A percentile compares a stretch with the other conserved stretches of the same genome.
Conservation (phyloP, 2,888 invertebrate species). For the Marronus borbonicus region DNA sequence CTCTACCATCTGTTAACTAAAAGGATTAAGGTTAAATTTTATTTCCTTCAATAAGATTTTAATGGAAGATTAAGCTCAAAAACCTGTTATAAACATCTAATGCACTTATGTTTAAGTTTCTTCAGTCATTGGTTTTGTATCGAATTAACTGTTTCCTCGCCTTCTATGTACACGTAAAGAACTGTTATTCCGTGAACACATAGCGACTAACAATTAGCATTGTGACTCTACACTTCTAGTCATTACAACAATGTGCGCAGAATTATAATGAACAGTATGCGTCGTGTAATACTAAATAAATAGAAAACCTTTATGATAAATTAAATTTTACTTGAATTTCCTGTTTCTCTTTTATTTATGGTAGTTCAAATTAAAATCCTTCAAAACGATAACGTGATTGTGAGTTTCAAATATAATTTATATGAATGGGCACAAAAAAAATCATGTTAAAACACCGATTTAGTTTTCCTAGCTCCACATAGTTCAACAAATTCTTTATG, state of each 20-base stretch:
- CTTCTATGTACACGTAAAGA: neutral
- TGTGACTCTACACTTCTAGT: constrained; percentile 17
- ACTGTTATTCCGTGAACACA: constrained; percentile 17
- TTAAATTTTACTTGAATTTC: neutral
- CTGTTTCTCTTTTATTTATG: neutral
- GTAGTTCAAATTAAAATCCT: neutral
- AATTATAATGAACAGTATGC: constrained; percentile 13
- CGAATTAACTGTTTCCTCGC: constrained; percentile 17
- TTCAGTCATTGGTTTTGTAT: neutral
- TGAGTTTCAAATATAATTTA: neutral
- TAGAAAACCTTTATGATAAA: neutral
- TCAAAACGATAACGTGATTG: neutral
- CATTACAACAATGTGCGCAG: neutral
- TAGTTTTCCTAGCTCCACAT: too few species aligned
- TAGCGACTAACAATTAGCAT: constrained; percentile 4
- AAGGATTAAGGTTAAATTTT: neutral
- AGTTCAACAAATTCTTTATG: too few species aligned
- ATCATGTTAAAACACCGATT: too few species aligned
- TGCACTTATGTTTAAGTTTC: neutral
- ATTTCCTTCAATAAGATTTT: neutral
- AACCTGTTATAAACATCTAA: neutral
- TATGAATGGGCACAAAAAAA: too few species aligned
- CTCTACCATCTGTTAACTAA: neutral
- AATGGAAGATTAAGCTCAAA: neutral
- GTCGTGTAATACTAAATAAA: too few species aligned